Percentiles rank a stretch among this genome's conserved stretches.
These are phyloP conservation scores for Salmo trutta DNA, from an alignment of 2,797 vertebrate species.

Conservation along the genomic window DNA sequence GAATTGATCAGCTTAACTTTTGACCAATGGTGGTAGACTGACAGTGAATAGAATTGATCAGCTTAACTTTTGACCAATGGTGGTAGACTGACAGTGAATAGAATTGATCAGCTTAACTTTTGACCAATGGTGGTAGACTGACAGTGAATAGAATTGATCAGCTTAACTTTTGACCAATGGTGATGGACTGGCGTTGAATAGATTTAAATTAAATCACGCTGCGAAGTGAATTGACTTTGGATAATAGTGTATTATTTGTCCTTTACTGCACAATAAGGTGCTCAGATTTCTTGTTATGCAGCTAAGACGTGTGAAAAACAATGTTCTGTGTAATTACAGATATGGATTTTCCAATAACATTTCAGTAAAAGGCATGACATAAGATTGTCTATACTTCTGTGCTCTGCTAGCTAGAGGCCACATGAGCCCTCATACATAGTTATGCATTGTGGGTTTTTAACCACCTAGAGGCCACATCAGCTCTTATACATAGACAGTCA, in stretches of 20 bases:
- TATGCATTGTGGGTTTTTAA: not conserved
- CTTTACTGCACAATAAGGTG: not conserved
- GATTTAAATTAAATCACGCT: not conserved
- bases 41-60: not conserved
- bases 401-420: not conserved
- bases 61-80: too few relatives aligned
- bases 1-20: not conserved
- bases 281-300: conserved; percentile 5
- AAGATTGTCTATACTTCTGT: conserved; percentile 25
- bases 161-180: not conserved
- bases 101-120: not conserved
- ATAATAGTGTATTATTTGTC: not conserved
- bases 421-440: not conserved
- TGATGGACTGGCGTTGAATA: not conserved
- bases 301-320: conserved; percentile 29
- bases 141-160: not conserved
- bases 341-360: conserved; percentile 60
- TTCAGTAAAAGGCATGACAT: conserved; percentile 35
- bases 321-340: conserved; percentile 53
- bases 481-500: not conserved
- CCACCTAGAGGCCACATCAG: not conserved
- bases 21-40: not conserved
- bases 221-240: not conserved
- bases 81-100: rapidly evolving
- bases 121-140: not conserved